Conservation (phyloP, 2,888 invertebrate species). For the Danaus chrysippus region DNA sequence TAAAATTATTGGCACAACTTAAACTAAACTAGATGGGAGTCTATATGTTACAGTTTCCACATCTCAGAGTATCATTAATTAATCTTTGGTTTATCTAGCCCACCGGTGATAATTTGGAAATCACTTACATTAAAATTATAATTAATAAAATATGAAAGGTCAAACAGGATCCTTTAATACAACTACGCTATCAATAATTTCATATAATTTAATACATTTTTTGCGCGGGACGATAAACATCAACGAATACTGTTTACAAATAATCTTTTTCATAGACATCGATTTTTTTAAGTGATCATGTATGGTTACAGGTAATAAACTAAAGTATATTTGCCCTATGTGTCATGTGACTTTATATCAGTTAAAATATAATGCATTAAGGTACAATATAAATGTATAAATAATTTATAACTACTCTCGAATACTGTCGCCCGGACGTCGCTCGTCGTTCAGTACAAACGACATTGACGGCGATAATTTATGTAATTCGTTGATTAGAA, state of each 20-base stretch:
- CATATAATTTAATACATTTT: conserved; percentile 28
- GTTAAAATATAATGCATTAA: conserved; percentile 8
- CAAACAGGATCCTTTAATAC: conserved; percentile 52
- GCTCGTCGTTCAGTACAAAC: conserved; percentile 9
- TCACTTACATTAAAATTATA: conserved; percentile 48
- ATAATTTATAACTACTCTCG: conserved; percentile 15
- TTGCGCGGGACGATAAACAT: conserved; percentile 15
- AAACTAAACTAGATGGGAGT: conserved; percentile 56
- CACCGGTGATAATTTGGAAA: conserved; percentile 62
- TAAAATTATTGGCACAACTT: conserved; percentile 66
- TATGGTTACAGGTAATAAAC: too few species aligned
- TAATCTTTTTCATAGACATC: background rate
- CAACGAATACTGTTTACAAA: conserved; percentile 15
- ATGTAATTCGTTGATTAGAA: conserved; percentile 75
- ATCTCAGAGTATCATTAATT: conserved; percentile 53
- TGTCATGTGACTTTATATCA: background rate
- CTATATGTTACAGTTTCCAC: conserved; percentile 69
- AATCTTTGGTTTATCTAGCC: conserved; percentile 78
- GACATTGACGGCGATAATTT: conserved; percentile 46
- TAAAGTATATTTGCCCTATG: too few species aligned
- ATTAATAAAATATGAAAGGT: conserved; percentile 59
- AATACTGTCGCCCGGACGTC: conserved; percentile 27
- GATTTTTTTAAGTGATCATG: too few species aligned
- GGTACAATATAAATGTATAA: conserved; percentile 13
- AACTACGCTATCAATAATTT: conserved; percentile 26